These are phyloP conservation scores for Thamnophis sirtalis DNA, from an alignment of 2,113 vertebrate species.

Conservation along the genomic window DNA sequence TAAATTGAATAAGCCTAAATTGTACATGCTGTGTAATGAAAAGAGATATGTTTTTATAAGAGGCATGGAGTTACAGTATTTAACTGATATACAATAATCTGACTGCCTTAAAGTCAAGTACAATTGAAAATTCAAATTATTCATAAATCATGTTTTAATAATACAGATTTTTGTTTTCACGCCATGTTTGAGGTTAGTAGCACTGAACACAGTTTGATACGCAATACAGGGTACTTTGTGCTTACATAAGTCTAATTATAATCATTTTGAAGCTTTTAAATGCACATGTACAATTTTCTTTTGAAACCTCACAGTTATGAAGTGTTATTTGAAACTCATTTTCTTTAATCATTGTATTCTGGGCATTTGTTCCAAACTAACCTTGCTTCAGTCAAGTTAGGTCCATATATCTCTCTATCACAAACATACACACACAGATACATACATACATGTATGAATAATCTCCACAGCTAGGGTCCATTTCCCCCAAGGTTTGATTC, in stretches of 20 bases:
- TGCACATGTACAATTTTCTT: too few species aligned
- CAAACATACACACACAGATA: neutral
- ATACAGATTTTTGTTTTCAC: neutral
- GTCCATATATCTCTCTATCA: slow-evolving; percentile 52
- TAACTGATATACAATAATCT: neutral
- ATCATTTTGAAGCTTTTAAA: neutral
- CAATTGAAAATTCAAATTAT: neutral
- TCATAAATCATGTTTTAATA: neutral
- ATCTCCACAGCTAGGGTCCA: slow-evolving; percentile 51
- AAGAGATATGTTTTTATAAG: neutral
- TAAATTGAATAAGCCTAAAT: neutral
- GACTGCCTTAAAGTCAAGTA: neutral
- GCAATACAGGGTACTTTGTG: neutral
- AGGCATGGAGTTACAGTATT: neutral
- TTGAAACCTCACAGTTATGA: slow-evolving; percentile 30
- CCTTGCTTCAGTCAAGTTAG: slow-evolving; percentile 68
- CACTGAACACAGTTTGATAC: neutral
- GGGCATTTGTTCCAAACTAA: slow-evolving; percentile 60
- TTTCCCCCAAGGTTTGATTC: slow-evolving; percentile 50
- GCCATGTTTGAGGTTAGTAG: neutral
- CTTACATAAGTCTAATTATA: neutral
- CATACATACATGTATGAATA: slow-evolving; percentile 38
- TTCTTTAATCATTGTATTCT: slow-evolving; percentile 53
- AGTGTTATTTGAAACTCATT: slow-evolving; percentile 41
- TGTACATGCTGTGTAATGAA: neutral